Base-by-base conservation (phyloP, 2,113 vertebrate genomes). In the Lanius collurio region DNA sequence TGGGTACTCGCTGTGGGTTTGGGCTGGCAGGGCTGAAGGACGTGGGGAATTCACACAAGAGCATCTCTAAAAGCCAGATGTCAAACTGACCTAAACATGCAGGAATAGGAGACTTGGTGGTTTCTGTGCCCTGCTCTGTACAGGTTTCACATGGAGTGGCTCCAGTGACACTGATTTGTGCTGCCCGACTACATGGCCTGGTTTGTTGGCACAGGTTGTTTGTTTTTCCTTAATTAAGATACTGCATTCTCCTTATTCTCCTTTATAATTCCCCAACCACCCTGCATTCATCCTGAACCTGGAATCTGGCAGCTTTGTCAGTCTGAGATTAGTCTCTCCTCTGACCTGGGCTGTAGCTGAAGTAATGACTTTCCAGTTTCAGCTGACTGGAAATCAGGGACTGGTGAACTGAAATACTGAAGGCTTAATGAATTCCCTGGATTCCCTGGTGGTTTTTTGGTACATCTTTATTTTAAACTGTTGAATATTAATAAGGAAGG, bases 401-500 rank as follows among this genome's bases (percentile, higher is more conserved):
- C 74, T 95, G 84, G 55, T 89, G 92, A 94, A 65, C 95, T 90
- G 94, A 93, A 95, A 90, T 97, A 73, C 88, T 76, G 92, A 80
- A 89, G 84, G 77, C 79, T 96, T 97, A 95, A 96, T 97, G 94
- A 94, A 95, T 95, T 95, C 95, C 87, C 70, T 84, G 92, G 70
- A 94, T 97, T 87, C 87, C 88, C 91, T 52, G 88, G 90, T 82
- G 93, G 19, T 89, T 64, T 95, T 93, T 95, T 94, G 95, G 95
- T 97, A 94, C 83, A 55, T 78, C 96, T 96, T 97, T 97, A 97
- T 98, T 96, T 93, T 92, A 67, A 96, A 79, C 97, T 97, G 94
- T 88, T 98, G 95, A 98, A 97, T 98, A 97, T 98, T 97, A 95
- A 97, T 95, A 78, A 77, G 62, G 50, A 88, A 83, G 79, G 59